A percentile compares a stretch with the other conserved stretches of the same genome.
These are phyloP conservation scores for Serranochromis macrocephalus DNA, from an alignment of 2,113 vertebrate genomes.

Conservation along the genomic window DNA sequence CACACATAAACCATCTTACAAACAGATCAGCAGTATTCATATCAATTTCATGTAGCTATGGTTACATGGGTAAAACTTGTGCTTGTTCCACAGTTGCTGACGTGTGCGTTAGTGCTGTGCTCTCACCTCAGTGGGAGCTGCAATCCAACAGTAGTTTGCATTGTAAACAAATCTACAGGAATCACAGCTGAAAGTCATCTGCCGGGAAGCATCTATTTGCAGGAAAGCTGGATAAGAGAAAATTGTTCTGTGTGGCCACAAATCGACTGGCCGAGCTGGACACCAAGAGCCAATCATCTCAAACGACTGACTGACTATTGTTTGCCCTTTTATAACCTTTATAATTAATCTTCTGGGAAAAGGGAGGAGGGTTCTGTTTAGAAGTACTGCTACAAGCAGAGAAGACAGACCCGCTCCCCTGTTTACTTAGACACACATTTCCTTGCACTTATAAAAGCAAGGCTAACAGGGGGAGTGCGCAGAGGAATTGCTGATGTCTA, in stretches of 20 bases:
- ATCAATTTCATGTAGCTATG: not conserved
- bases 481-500: slow-evolving; percentile 22
- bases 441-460: not conserved
- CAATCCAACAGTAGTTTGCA: not conserved
- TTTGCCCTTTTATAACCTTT: not conserved
- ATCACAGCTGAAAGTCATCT: not conserved
- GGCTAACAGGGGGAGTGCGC: not conserved
- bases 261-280: not conserved
- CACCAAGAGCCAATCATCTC: not conserved
- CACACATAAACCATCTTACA: not conserved
- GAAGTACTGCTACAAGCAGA: not conserved
- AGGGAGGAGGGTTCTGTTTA: not conserved
- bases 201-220: not conserved
- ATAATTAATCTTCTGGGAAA: not conserved
- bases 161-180: not conserved
- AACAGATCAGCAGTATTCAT: not conserved
- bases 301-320: not conserved
- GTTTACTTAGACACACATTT: not conserved
- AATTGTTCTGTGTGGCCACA: not conserved
- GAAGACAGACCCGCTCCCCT: not conserved
- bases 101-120: not conserved
- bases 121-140: not conserved
- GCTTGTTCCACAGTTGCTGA: not conserved
- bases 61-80: not conserved
- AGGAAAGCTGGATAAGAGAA: not conserved